Percentiles rank a stretch among this genome's conserved stretches.
phyloP scores from a whole-genome alignment of 2,888 invertebrate genomes.

The Hololepta plana region DNA sequence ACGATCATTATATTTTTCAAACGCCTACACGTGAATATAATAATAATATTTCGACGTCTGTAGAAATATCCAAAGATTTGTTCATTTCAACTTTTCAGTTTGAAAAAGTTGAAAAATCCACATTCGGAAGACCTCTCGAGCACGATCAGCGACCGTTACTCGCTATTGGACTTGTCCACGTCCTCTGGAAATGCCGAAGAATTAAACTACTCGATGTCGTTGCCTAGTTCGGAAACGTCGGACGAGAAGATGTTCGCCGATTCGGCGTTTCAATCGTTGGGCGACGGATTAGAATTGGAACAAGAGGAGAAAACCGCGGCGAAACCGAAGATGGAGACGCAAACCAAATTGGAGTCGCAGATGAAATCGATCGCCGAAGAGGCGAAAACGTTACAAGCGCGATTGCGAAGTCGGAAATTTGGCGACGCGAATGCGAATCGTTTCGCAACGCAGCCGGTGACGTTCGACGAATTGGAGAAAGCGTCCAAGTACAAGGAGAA shows the following conservation, averaged over 20 bases:
- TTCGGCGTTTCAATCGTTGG: slow-evolving; percentile 32
- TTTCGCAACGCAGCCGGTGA: slow-evolving; percentile 58
- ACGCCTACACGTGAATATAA: too few species aligned
- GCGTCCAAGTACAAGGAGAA: slow-evolving; percentile 28
- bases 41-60: too few species aligned
- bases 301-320: slow-evolving; percentile 23
- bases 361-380: slow-evolving; percentile 33
- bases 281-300: slow-evolving; percentile 23
- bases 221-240: slow-evolving; percentile 18
- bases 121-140: slow-evolving; percentile 11
- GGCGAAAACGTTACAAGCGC: slow-evolving; percentile 20
- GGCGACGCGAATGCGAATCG: slow-evolving; percentile 15
- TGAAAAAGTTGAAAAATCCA: slow-evolving; percentile 15
- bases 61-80: too few species aligned
- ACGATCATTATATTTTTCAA: too few species aligned
- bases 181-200: slow-evolving; percentile 17
- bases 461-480: slow-evolving; percentile 41
- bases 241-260: slow-evolving; percentile 33
- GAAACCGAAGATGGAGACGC: slow-evolving; percentile 11
- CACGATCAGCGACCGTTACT: slow-evolving; percentile 20
- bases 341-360: slow-evolving; percentile 29
- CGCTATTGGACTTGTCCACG: slow-evolving; percentile 17
- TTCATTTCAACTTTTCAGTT: too few species aligned
- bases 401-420: slow-evolving; percentile 21
- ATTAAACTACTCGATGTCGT: slow-evolving; percentile 14